Evolutionary conservation across 1,140 invertebrate species (phyloP).

Genomic region (Tyrophagus putrescentiae): DNA sequence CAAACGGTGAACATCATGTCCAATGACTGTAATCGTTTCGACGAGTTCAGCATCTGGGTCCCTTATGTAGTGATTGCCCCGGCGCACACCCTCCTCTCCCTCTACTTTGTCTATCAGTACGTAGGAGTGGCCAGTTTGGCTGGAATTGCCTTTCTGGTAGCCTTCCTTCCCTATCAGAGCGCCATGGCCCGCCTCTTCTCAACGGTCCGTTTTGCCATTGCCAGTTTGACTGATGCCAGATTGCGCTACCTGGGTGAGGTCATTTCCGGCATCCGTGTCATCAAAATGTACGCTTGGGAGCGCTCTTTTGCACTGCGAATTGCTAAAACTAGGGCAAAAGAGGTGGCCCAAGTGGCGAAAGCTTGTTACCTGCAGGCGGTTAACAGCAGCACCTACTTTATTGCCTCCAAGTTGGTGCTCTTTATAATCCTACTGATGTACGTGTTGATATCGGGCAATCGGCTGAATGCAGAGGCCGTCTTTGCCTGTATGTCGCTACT

Average conservation of each 20-base stretch:
- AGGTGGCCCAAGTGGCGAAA: constrained; percentile 51
- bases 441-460: constrained; percentile 45
- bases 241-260: constrained; percentile 67
- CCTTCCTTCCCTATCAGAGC: constrained; percentile 23
- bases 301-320: constrained; percentile 53
- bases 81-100: constrained; percentile 21
- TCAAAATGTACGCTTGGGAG: constrained; percentile 66
- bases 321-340: constrained; percentile 41
- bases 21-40: constrained; percentile 54
- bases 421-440: constrained; percentile 56
- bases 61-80: constrained; percentile 24
- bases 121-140: constrained; percentile 16
- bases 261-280: constrained; percentile 66
- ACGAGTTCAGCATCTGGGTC: constrained; percentile 26
- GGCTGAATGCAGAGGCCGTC: constrained; percentile 56
- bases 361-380: constrained; percentile 51
- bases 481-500: constrained; percentile 56
- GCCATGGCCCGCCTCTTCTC: constrained; percentile 33
- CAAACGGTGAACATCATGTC: constrained; percentile 83
- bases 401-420: constrained; percentile 48
- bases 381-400: constrained; percentile 37
- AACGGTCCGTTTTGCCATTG: not conserved
- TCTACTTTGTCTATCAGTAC: constrained; percentile 21
- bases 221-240: constrained; percentile 11
- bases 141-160: constrained; percentile 17